A percentile compares a stretch with the other conserved stretches of the same genome.
phyloP scores from a whole-genome alignment of 2,797 vertebrate species.

The Melanogrammus aeglefinus region DNA sequence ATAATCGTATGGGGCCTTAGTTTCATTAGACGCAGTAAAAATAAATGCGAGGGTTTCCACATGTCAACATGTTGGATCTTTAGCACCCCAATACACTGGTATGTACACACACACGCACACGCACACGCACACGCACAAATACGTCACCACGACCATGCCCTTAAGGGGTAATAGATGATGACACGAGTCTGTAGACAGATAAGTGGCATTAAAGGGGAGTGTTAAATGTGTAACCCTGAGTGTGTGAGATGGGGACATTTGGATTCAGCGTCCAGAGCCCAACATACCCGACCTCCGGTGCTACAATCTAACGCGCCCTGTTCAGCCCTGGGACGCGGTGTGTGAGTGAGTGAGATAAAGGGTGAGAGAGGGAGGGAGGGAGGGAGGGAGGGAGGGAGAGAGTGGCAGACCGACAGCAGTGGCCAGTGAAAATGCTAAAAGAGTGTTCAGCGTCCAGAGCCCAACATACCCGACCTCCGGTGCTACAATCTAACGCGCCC shows the following conservation, averaged over 20 bases:
- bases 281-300: conserved; percentile 67
- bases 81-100: too few species aligned
- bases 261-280: conserved; percentile 60
- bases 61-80: too few species aligned
- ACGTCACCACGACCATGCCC: conserved; percentile 9
- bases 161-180: conserved; percentile 47
- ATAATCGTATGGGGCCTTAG: not conserved
- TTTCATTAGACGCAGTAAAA: too few species aligned
- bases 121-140: not conserved
- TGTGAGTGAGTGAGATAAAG: conserved; percentile 2
- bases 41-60: too few species aligned
- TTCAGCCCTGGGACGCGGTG: conserved; percentile 40
- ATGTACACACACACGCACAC: too few species aligned
- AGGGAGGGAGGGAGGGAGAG: not conserved
- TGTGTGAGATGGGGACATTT: conserved; percentile 59
- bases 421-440: not conserved
- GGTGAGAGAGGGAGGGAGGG: too few species aligned
- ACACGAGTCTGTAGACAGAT: conserved; percentile 16
- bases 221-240: conserved; percentile 47
- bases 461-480: conserved; percentile 67
- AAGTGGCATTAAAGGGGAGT: conserved; percentile 25
- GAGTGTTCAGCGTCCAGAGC: conserved; percentile 59
- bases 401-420: not conserved
- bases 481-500: conserved; percentile 63
- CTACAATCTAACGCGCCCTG: conserved; percentile 63